Evolutionary conservation across 2,113 vertebrate genomes (phyloP).

Genomic region (Seriola quinqueradiata): DNA sequence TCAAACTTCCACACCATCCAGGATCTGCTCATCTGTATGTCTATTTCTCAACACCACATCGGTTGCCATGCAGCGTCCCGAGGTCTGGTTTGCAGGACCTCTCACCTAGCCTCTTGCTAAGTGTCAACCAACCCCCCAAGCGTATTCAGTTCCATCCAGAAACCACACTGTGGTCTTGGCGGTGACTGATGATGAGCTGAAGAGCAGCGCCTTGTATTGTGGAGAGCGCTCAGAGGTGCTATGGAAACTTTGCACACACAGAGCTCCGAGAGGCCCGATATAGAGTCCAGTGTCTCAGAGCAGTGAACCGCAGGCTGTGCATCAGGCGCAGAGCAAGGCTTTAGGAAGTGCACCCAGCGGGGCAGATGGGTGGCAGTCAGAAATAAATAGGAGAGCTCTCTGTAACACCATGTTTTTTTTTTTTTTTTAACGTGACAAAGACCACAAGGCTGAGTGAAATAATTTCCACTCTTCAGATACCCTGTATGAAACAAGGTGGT

Average conservation of each 20-base stretch:
- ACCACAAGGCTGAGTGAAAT: background rate
- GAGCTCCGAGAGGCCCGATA: slow-evolving; percentile 60
- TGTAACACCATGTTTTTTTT: slow-evolving; percentile 1
- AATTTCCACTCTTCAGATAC: slow-evolving; percentile 4
- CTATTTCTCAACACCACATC: slow-evolving; percentile 6
- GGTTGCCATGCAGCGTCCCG: slow-evolving; percentile 12
- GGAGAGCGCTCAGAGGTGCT: slow-evolving; percentile 71
- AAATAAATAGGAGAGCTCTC: slow-evolving; percentile 43
- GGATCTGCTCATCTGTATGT: background rate
- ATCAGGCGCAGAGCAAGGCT: slow-evolving; percentile 49
- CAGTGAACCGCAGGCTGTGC: slow-evolving; percentile 70
- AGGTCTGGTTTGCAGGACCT: slow-evolving; percentile 52
- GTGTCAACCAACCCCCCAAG: slow-evolving; percentile 47
- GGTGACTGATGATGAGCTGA: slow-evolving; percentile 67
- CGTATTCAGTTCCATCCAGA: slow-evolving; percentile 85
- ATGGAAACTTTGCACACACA: slow-evolving; percentile 76
- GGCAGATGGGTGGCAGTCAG: slow-evolving; percentile 48
- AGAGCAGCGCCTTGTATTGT: slow-evolving; percentile 60
- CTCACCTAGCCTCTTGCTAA: slow-evolving; percentile 42
- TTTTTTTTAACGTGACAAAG: background rate
- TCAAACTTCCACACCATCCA: background rate
- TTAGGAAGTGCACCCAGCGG: slow-evolving; percentile 51
- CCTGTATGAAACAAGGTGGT: background rate
- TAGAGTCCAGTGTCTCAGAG: slow-evolving; percentile 72
- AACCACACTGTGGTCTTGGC: slow-evolving; percentile 84